Conservation (phyloP, 2,797 vertebrate species). For the Ceyx erithaca region DNA sequence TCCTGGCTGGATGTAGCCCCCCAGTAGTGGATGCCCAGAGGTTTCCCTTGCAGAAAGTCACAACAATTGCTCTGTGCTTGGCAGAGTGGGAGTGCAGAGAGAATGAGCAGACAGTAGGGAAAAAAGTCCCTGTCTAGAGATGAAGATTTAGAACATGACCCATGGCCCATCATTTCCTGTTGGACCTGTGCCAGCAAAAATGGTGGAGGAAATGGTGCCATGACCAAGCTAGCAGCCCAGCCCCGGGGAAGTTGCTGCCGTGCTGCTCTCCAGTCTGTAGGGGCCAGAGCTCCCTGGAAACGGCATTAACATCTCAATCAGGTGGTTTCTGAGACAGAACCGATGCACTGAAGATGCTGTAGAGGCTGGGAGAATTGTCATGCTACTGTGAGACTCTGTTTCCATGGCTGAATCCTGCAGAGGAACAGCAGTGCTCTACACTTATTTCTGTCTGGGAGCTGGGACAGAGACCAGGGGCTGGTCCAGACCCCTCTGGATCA, state of each 20-base stretch:
- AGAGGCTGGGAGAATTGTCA: not conserved
- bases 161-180: not conserved
- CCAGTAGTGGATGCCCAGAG: rapidly evolving
- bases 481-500: not conserved
- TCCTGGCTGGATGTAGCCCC: not conserved
- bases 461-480: not conserved
- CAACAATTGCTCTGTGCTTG: not conserved
- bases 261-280: not conserved
- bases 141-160: not conserved
- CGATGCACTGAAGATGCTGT: not conserved
- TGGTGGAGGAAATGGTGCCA: not conserved
- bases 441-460: not conserved
- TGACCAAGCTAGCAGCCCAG: not conserved
- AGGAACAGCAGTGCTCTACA: not conserved
- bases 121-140: not conserved
- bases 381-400: not conserved
- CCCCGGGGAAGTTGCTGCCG: not conserved
- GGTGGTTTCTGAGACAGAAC: not conserved
- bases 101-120: not conserved
- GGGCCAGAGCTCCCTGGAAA: slow-evolving; percentile 43
- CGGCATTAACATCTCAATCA: slow-evolving; percentile 52
- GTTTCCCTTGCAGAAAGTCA: not conserved
- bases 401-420: not conserved
- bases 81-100: not conserved
- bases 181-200: not conserved